Base-by-base conservation (phyloP, 2,888 invertebrate species). In the Scaptomyza reducta region DNA sequence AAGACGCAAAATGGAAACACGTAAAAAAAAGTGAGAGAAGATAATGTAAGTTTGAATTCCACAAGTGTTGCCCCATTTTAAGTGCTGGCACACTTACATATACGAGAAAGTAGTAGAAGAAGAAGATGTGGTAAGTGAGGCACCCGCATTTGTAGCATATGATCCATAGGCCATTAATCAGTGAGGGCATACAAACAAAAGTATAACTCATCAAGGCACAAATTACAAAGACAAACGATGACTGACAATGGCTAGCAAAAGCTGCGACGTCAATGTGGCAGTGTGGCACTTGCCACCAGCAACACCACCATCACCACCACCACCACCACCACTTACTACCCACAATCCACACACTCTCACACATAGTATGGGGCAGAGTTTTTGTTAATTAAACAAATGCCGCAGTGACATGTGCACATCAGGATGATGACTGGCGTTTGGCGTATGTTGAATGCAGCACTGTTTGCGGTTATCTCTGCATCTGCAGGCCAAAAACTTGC, bases 301-400 rank as follows among this genome's bases (percentile, higher is more conserved):
- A 62, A 56, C 74, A 86, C 84, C n/a, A n/a, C n/a, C n/a, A n/a
- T n/a, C n/a, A n/a, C n/a, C n/a, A 40, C 46, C 60, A 57, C 58
- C 74, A 41, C 46, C 40, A 33, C 40, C 61, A 62, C 59, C 74
- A 86, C 84, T 87, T 87, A 76, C 74, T 67, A 69, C 68, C 86
- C 81, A 79, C 81, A 84, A 87, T 80, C 77, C 86, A 79, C 68
- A 50, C 33, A 41, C 53, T 25, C 33, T 13, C 33, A 33, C 33
- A 33, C 38, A 38, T 14, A 41, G 22, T 49, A 38, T 22, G 42
- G 58, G 47, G 46, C 59, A 72, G 77, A 68, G 78, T 75, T 75
- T 86, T 85, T 88, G 88, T 85, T 85, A 85, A 85, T 85, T 85
- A 85, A 85, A 88, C 85, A 86, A 85, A 88, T 85, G 85, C 88